These are phyloP conservation scores for Apis laboriosa DNA, from an alignment of 1,140 invertebrate genomes.

Conservation along the genomic window DNA sequence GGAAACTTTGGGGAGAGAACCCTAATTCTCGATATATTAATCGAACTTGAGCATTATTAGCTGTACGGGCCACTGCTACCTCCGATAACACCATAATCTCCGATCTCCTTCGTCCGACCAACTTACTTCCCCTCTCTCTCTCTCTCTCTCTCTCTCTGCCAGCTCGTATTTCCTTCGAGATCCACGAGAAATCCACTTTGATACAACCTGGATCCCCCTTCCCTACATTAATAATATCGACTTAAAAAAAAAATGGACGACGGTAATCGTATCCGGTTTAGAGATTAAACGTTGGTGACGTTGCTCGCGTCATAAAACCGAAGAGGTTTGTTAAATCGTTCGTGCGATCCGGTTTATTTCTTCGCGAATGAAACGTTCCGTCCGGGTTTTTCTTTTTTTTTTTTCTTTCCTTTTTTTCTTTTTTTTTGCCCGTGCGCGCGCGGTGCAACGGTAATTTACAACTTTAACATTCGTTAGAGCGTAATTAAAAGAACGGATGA, in stretches of 20 bases:
- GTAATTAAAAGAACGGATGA: slow-evolving; percentile 36
- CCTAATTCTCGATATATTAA: slow-evolving; percentile 55
- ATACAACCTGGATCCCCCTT: too few species aligned
- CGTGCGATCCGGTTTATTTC: neutral
- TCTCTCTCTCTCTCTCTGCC: too few species aligned
- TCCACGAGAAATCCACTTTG: neutral
- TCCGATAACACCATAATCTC: slow-evolving; percentile 51
- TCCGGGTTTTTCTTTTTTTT: neutral
- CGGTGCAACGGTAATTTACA: neutral
- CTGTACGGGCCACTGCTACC: neutral
- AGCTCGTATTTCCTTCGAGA: neutral
- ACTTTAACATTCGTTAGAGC: slow-evolving; percentile 29
- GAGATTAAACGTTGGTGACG: neutral
- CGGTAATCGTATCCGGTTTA: too few species aligned
- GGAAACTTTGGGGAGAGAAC: slow-evolving; percentile 25
- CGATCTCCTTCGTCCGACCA: slow-evolving; percentile 24
- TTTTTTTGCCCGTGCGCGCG: neutral
- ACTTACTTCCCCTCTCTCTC: neutral
- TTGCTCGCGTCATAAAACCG: neutral
- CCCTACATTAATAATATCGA: too few species aligned
- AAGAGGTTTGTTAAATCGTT: neutral
- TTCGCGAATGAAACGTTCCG: neutral
- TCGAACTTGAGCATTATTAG: slow-evolving; percentile 53
- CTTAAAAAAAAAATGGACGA: too few species aligned
- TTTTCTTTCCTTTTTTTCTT: too few species aligned